Evolutionary conservation across 2,888 invertebrate genomes (phyloP).

Genomic region (Synergus laeviventris): DNA sequence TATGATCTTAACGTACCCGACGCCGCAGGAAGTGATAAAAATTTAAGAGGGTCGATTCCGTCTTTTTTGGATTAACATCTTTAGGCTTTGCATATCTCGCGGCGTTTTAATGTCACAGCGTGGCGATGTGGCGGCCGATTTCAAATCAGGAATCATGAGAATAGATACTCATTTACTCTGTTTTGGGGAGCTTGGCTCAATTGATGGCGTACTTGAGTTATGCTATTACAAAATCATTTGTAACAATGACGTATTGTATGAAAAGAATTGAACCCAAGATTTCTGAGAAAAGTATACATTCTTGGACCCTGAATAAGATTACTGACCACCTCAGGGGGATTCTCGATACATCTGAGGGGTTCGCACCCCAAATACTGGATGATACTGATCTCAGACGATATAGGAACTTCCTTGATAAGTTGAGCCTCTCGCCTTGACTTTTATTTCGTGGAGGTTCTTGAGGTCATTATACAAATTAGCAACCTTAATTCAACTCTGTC

Average conservation of each 20-base stretch:
- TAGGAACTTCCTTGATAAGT: constrained; percentile 25
- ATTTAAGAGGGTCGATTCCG: not conserved
- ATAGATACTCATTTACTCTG: too few relatives aligned
- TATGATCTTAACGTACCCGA: not conserved
- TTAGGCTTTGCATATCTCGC: too few relatives aligned
- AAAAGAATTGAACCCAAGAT: not conserved
- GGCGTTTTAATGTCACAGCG: too few relatives aligned
- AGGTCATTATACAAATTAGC: constrained; percentile 61
- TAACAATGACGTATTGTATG: too few relatives aligned
- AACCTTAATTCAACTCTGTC: constrained; percentile 67
- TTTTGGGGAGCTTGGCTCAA: not conserved
- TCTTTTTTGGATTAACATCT: too few relatives aligned
- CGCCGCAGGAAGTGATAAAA: not conserved
- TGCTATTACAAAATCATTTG: too few relatives aligned
- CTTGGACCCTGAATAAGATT: constrained; percentile 16
- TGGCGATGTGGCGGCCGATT: too few relatives aligned
- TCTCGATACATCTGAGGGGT: not conserved
- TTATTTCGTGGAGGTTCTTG: constrained; percentile 9
- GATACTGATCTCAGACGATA: constrained; percentile 33
- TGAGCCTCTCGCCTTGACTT: constrained; percentile 6
- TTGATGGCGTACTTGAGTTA: not conserved
- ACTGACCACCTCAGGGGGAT: constrained; percentile 20
- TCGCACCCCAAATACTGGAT: constrained; percentile 16
- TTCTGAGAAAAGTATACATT: constrained; percentile 10
- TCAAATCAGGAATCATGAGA: too few relatives aligned